phyloP scores from a whole-genome alignment of 2,888 invertebrate species.

The Xylocampa areola region DNA sequence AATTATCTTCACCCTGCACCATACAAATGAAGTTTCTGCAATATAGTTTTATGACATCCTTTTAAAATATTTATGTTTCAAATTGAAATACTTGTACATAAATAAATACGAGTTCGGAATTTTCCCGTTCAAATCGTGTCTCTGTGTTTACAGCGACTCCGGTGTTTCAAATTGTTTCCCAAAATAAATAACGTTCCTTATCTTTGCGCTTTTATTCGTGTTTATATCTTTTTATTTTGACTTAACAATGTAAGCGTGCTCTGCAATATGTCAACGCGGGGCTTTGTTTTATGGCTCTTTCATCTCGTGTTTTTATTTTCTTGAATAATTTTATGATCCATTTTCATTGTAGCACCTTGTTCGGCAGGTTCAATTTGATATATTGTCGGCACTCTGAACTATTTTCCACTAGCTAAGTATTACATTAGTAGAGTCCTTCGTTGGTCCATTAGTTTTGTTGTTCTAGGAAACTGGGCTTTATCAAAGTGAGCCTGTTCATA shows the following conservation, averaged over 20 bases:
- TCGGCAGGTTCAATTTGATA: slow-evolving; percentile 19
- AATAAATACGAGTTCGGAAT: slow-evolving; percentile 44
- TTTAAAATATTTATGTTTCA: slow-evolving; percentile 39
- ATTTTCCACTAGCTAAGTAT: slow-evolving; percentile 6
- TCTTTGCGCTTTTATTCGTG: slow-evolving; percentile 65
- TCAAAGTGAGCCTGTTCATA: slow-evolving; percentile 11
- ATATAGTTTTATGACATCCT: slow-evolving; percentile 21
- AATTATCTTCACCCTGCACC: background rate
- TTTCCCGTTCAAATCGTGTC: slow-evolving; percentile 42
- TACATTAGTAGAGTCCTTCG: background rate
- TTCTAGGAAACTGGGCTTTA: background rate
- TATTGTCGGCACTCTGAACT: background rate
- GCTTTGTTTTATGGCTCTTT: slow-evolving; percentile 65
- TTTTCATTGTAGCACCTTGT: slow-evolving; percentile 54
- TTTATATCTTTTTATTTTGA: slow-evolving; percentile 68
- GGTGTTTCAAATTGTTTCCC: slow-evolving; percentile 66
- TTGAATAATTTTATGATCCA: slow-evolving; percentile 66
- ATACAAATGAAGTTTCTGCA: slow-evolving; percentile 22
- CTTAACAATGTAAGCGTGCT: slow-evolving; percentile 63
- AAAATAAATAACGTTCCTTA: slow-evolving; percentile 71
- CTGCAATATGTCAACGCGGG: slow-evolving; percentile 67
- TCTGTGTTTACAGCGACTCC: slow-evolving; percentile 35
- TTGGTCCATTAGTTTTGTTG: slow-evolving; percentile 8
- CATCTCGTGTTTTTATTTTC: slow-evolving; percentile 64
- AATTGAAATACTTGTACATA: slow-evolving; percentile 50